These are phyloP conservation scores for Fukomys damarensis DNA, from an alignment of 2,113 vertebrate species.

Conservation along the genomic window DNA sequence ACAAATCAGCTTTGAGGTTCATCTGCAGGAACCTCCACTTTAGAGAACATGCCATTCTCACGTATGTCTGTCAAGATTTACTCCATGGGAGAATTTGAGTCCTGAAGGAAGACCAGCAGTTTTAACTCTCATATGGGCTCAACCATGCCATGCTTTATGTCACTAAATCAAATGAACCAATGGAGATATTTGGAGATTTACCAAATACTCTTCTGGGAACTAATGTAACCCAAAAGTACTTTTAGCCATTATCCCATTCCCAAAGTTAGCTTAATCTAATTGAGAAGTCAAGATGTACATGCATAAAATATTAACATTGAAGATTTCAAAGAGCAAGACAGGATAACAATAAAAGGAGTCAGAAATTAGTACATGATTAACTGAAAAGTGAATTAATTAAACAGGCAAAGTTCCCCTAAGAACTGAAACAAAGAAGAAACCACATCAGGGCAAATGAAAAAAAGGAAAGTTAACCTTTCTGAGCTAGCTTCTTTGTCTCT, in stretches of 20 bases:
- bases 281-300: background rate
- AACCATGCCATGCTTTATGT: background rate
- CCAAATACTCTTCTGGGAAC: background rate
- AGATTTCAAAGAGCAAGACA: conserved; percentile 25
- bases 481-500: background rate
- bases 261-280: background rate
- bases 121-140: background rate
- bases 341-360: background rate
- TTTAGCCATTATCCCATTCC: background rate
- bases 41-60: background rate
- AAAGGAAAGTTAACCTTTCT: background rate
- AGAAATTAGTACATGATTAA: background rate
- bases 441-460: background rate
- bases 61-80: no score
- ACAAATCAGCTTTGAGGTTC: background rate
- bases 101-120: background rate
- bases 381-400: conserved; percentile 14
- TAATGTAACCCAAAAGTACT: background rate
- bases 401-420: background rate
- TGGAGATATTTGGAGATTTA: background rate
- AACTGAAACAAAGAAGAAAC: background rate
- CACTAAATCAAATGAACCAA: background rate
- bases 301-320: background rate
- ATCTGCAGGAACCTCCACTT: background rate
- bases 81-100: background rate